Conservation (phyloP, 2,797 vertebrate genomes). For the Carcharodon carcharias region DNA sequence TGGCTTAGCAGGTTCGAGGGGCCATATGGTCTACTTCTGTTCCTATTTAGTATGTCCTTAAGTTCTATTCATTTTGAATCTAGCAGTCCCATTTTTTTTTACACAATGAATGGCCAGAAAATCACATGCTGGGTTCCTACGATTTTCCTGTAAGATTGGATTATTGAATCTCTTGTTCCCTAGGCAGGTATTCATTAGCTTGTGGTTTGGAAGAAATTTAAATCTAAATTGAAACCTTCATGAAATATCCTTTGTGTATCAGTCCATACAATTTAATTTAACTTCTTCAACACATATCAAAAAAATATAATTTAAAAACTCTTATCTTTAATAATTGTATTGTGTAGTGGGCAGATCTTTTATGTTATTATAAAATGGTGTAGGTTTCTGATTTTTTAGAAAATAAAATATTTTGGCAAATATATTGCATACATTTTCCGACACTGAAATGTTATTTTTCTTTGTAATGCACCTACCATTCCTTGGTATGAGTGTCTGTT, state of each 20-base stretch:
- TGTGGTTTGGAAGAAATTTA: not conserved
- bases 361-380: not conserved
- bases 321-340: not conserved
- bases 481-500: not conserved
- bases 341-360: not conserved
- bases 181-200: not conserved
- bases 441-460: not conserved
- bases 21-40: too few relatives aligned
- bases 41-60: too few relatives aligned
- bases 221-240: not conserved
- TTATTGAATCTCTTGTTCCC: not conserved
- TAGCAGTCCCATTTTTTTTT: not conserved
- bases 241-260: not conserved
- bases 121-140: not conserved
- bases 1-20: too few relatives aligned
- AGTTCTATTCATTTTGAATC: not conserved
- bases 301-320: not conserved
- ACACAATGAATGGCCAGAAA: not conserved
- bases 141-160: not conserved
- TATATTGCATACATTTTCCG: not conserved
- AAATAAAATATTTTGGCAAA: not conserved
- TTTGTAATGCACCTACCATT: constrained; percentile 30
- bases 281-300: not conserved
- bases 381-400: not conserved
- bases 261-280: not conserved